Percentiles rank a stretch among this genome's conserved stretches.
Conservation (phyloP, 2,888 invertebrate species). For the Heteropelma amictum region DNA sequence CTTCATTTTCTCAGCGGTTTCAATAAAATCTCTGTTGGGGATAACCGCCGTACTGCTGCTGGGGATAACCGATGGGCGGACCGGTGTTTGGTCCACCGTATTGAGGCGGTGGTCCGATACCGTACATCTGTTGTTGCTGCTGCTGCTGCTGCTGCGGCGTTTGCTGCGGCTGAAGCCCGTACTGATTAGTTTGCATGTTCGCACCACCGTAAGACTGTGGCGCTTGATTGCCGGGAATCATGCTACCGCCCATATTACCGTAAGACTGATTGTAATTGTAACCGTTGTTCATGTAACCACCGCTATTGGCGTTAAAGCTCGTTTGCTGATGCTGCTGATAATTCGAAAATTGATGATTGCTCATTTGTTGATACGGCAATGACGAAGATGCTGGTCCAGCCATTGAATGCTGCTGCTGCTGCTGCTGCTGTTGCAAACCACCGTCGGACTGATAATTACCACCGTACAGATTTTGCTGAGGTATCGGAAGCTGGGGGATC, state of each 20-base stretch:
- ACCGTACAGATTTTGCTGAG: conserved; percentile 48
- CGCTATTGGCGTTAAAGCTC: conserved; percentile 9
- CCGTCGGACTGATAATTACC: conserved; percentile 17
- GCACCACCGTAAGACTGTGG: conserved; percentile 44
- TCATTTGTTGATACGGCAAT: conserved; percentile 47
- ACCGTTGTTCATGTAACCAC: conserved; percentile 67
- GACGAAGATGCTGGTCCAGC: neutral
- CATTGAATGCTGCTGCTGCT: conserved; percentile 26
- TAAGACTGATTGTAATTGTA: conserved; percentile 69
- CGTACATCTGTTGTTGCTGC: conserved; percentile 60
- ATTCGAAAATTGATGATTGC: conserved; percentile 50
- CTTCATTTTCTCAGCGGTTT: neutral
- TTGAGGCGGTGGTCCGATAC: conserved; percentile 57
- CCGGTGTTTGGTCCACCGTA: conserved; percentile 63
- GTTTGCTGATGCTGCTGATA: conserved; percentile 64
- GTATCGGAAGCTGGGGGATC: neutral
- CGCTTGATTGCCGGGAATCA: conserved; percentile 61
- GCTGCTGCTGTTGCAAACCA: conserved; percentile 33
- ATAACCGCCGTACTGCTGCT: conserved; percentile 72
- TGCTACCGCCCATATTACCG: conserved; percentile 57
- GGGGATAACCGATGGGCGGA: conserved; percentile 64
- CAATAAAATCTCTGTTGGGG: conserved; percentile 73
- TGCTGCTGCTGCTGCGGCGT: conserved; percentile 30
- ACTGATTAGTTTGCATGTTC: conserved; percentile 28
- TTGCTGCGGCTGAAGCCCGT: conserved; percentile 32